phyloP scores from a whole-genome alignment of 2,888 invertebrate species.

The Scaeva pyrastri region DNA sequence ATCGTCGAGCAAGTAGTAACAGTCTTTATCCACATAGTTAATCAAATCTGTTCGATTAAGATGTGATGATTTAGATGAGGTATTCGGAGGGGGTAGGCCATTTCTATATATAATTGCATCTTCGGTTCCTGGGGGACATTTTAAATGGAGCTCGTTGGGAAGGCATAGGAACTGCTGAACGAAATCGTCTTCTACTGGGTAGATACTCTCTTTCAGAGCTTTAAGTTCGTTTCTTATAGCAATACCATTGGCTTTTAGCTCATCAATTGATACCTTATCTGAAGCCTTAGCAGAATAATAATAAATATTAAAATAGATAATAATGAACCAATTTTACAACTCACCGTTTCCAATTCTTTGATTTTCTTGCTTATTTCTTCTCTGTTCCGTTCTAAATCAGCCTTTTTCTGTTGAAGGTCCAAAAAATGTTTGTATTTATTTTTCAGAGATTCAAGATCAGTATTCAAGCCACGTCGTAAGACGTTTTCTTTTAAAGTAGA shows the following conservation, averaged over 20 bases:
- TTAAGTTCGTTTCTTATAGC: conserved; percentile 87
- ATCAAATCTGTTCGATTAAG: conserved; percentile 80
- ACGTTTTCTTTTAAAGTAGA: conserved; percentile 86
- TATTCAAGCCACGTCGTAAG: conserved; percentile 84
- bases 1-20: conserved; percentile 87
- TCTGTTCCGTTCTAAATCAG: conserved; percentile 85
- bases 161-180: conserved; percentile 87
- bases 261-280: conserved; percentile 82
- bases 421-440: conserved; percentile 87
- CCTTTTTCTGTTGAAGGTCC: conserved; percentile 85
- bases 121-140: conserved; percentile 85
- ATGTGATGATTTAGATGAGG: conserved; percentile 80
- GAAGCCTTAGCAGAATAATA: neutral
- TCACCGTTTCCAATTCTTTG: conserved; percentile 83
- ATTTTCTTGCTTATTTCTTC: conserved; percentile 85
- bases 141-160: conserved; percentile 88
- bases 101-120: conserved; percentile 80
- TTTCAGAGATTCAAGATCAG: conserved; percentile 86
- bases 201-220: conserved; percentile 86
- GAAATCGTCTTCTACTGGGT: conserved; percentile 90
- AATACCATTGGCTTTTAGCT: conserved; percentile 86
- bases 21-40: conserved; percentile 84
- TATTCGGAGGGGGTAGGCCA: conserved; percentile 77
- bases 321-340: conserved; percentile 16
- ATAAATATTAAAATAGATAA: neutral